Conservation (phyloP, 2,888 invertebrate genomes). For the Thymelicus sylvestris region DNA sequence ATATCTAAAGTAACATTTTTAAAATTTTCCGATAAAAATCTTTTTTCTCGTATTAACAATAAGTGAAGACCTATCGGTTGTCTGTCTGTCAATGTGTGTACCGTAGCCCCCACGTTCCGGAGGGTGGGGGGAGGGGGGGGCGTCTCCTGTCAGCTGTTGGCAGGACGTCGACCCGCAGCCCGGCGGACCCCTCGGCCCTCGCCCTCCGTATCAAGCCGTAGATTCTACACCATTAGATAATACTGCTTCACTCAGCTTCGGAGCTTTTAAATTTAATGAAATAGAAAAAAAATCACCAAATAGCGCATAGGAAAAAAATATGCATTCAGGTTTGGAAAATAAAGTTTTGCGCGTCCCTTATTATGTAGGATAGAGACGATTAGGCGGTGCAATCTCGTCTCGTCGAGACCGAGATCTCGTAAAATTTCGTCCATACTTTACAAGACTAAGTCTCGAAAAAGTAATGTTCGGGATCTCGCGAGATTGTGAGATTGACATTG, state of each 20-base stretch:
- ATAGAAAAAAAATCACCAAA: neutral
- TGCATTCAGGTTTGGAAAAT: neutral
- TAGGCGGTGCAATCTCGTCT: no score
- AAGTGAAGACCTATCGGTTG: neutral
- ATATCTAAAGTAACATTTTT: no score
- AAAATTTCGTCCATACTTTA: no score
- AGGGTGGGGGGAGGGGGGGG: constrained; percentile 42
- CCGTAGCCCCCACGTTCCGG: neutral
- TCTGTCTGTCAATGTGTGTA: neutral
- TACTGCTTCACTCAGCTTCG: neutral
- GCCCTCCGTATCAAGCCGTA: no score
- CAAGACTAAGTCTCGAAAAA: no score
- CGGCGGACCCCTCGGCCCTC: no score
- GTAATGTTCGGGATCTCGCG: no score
- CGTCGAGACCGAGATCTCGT: no score
- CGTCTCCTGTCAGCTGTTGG: constrained; percentile 72
- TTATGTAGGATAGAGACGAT: no score
- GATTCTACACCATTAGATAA: constrained; percentile 12
- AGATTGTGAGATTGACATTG: no score
- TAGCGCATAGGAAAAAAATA: neutral
- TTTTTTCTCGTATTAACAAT: no score
- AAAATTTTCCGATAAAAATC: no score
- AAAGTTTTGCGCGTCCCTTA: neutral
- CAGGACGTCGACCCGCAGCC: constrained; percentile 61
- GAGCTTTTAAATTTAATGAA: neutral